Evolutionary conservation across 2,797 vertebrate species (phyloP), one percentile per base, ranked within the genome.

Genomic region (Sebastiscus tertius): DNA sequence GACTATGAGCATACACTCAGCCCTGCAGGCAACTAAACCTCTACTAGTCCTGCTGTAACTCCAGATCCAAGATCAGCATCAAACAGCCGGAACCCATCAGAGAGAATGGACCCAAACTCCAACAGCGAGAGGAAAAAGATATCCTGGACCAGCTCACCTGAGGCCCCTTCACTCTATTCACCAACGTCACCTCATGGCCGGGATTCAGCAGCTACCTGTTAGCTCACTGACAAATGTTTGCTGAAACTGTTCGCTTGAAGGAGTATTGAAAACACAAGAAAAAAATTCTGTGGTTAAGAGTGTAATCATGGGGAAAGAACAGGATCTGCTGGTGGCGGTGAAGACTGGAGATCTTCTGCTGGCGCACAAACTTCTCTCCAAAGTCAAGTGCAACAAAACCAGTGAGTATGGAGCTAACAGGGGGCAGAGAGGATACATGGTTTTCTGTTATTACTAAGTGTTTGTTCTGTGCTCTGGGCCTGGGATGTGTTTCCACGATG

Each of bases 281-380:
- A 16, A 69, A 69, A 56, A 22, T 46, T 69, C 27, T 72, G 82
- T 9, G 29, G 71, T 68, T 27, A 10, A 63, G 33, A 29, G 54
- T 56, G 55, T 72, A 79, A 88, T 72, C 86, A 96, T 96, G 96
- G 96, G 96, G 61, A 96, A 95, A 73, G 96, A 96, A 83, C 95
- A 96, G 87, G 96, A 96, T 65, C 93, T 96, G 59, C 92, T 96
- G 80, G 91, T 93, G 85, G 96, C 96, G 0, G 96, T 95, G 89
- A 96, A 96, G 94, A 95, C 86, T 16, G 95, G 95, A 78, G 95
- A 96, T 87, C 91, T 96, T 70, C 91, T 94, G 27, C 86, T 92
- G 77, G 93, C 93, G 6, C 94, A 96, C 88, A 96, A 95, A 77
- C 95, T 96, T 2, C 93, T 96, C 72, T 91, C 94, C 77, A 96